phyloP scores from a whole-genome alignment of 92 coral and sea anemone species.

The Metridium senile region DNA sequence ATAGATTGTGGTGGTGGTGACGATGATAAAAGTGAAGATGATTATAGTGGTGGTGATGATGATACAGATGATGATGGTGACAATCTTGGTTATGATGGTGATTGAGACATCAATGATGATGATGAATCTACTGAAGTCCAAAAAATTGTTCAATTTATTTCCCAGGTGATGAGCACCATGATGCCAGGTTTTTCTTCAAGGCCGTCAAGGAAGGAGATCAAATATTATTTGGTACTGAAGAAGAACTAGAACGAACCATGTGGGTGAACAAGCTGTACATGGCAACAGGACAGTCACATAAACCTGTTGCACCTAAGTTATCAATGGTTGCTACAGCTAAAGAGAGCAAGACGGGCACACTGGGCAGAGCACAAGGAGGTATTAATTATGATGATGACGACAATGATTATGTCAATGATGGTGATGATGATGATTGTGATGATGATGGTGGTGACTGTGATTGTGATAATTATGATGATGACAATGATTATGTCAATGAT shows the following conservation, averaged over 20 bases:
- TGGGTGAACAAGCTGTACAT: conserved; percentile 99
- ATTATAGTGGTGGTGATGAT: background rate
- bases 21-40: background rate
- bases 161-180: conserved; percentile 86
- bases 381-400: conserved; percentile 10
- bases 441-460: background rate
- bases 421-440: conserved; percentile 10
- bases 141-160: background rate
- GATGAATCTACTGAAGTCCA: background rate
- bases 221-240: conserved; percentile 87
- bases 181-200: conserved; percentile 91
- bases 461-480: conserved; percentile 11
- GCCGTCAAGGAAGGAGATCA: conserved; percentile 97
- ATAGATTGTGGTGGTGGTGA: background rate
- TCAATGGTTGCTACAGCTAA: conserved; percentile 72
- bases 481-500: background rate
- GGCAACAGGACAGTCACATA: conserved; percentile 99
- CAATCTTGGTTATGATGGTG: background rate
- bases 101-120: background rate
- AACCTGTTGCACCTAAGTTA: conserved; percentile 93
- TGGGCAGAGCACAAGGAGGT: conserved; percentile 92
- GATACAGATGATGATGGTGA: background rate
- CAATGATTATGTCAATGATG: background rate
- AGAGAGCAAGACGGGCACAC: conserved; percentile 55
- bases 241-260: conserved; percentile 93